A percentile compares a stretch with the other conserved stretches of the same genome.
Conservation (phyloP, 2,797 vertebrate genomes). For the Pseudomugil gertrudae region DNA sequence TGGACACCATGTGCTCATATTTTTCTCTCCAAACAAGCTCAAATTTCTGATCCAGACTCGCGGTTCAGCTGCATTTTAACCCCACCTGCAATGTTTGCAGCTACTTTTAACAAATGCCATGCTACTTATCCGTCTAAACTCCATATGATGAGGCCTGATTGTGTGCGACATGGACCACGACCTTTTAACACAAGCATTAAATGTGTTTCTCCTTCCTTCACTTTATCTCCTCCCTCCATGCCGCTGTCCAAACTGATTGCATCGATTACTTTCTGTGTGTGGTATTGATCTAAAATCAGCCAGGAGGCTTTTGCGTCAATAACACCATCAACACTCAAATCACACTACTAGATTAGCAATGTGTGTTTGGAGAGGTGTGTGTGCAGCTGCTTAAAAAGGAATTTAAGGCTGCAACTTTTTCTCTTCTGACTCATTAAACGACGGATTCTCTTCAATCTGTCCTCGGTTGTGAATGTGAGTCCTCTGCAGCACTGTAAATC, state of each 20-base stretch:
- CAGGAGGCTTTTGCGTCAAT: conserved; percentile 21
- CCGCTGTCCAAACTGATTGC: conserved; percentile 16
- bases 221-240: neutral
- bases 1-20: neutral
- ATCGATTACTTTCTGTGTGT: conserved; percentile 23
- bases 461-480: conserved; percentile 3
- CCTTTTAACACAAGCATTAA: conserved; percentile 3
- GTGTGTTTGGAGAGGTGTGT: conserved; percentile 2
- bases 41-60: conserved; percentile 4
- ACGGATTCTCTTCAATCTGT: conserved; percentile 44
- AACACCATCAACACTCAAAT: conserved; percentile 24
- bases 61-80: neutral
- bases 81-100: neutral
- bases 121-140: conserved; percentile 4
- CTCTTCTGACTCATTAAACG: conserved; percentile 47
- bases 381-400: conserved; percentile 1
- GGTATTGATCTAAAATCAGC: conserved; percentile 36
- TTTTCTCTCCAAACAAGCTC: neutral
- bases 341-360: conserved; percentile 15
- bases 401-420: conserved; percentile 25
- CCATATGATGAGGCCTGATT: conserved; percentile 23
- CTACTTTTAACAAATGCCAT: neutral
- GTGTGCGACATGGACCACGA: conserved; percentile 6
- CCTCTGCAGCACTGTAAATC: conserved; percentile 15
- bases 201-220: neutral